Conservation (phyloP, 2,113 vertebrate genomes). For the Ariopsis seemanni region DNA sequence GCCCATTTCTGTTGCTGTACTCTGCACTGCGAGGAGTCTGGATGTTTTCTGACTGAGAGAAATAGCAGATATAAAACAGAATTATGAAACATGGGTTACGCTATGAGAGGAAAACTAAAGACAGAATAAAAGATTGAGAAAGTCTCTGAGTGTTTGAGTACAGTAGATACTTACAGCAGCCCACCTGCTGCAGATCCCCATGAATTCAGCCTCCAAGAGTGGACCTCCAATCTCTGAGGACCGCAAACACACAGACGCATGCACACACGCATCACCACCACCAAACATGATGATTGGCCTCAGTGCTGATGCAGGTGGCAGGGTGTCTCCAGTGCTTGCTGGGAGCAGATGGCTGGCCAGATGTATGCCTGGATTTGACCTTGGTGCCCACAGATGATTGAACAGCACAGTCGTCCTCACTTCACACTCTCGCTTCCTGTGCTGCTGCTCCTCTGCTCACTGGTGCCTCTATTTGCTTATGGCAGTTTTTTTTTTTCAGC, state of each 20-base stretch:
- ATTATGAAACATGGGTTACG: not conserved
- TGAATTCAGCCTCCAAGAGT: not conserved
- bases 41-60: not conserved
- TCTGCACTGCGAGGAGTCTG: not conserved
- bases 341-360: slow-evolving; percentile 72
- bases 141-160: not conserved
- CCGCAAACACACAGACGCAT: not conserved
- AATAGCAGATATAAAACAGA: not conserved
- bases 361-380: slow-evolving; percentile 67
- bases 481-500: slow-evolving; percentile 34
- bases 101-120: not conserved
- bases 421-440: slow-evolving; percentile 27
- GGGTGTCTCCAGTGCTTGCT: slow-evolving; percentile 56
- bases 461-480: slow-evolving; percentile 14
- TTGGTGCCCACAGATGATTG: slow-evolving; percentile 59
- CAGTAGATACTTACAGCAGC: not conserved
- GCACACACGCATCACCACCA: not conserved
- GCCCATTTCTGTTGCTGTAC: not conserved
- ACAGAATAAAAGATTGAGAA: slow-evolving; percentile 14
- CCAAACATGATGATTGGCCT: slow-evolving; percentile 52
- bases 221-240: not conserved
- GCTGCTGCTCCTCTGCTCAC: not conserved
- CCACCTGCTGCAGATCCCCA: not conserved
- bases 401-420: slow-evolving; percentile 40
- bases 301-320: slow-evolving; percentile 54